phyloP scores from a whole-genome alignment of 1,140 invertebrate genomes.

The Pectinophora gossypiella region DNA sequence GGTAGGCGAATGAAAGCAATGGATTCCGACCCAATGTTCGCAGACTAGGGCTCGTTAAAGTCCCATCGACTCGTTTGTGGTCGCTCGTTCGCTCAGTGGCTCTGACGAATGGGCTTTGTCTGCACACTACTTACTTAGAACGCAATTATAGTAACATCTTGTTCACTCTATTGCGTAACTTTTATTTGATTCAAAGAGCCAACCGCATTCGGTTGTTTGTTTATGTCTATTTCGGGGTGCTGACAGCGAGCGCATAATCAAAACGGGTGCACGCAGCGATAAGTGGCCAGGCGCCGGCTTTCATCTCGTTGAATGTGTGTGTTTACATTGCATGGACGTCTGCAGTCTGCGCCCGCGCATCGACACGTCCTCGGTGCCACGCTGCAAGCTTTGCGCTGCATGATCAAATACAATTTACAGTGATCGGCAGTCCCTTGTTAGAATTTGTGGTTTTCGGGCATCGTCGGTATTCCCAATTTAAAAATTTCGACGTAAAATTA shows the following conservation, averaged over 20 bases:
- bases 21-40: conserved; percentile 13
- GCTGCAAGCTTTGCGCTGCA: conserved; percentile 8
- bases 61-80: conserved; percentile 17
- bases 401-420: not conserved
- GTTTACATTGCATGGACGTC: conserved; percentile 11
- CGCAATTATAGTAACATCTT: not conserved
- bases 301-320: conserved; percentile 44
- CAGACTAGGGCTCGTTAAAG: conserved; percentile 22
- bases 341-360: conserved; percentile 16
- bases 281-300: conserved; percentile 62
- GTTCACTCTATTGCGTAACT: not conserved
- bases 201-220: not conserved
- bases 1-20: conserved; percentile 15
- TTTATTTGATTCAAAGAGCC: not conserved
- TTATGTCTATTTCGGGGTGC: conserved; percentile 59
- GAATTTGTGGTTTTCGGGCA: not conserved
- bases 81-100: conserved; percentile 3
- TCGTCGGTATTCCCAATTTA: too few relatives aligned
- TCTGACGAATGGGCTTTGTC: not conserved
- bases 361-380: not conserved
- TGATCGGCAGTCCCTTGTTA: too few relatives aligned
- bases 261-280: conserved; percentile 53
- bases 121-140: not conserved
- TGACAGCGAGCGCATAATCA: conserved; percentile 57
- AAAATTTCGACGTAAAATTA: too few relatives aligned